These are phyloP conservation scores for Drosophila paracracens DNA, from an alignment of 2,888 invertebrate species.

Conservation along the genomic window DNA sequence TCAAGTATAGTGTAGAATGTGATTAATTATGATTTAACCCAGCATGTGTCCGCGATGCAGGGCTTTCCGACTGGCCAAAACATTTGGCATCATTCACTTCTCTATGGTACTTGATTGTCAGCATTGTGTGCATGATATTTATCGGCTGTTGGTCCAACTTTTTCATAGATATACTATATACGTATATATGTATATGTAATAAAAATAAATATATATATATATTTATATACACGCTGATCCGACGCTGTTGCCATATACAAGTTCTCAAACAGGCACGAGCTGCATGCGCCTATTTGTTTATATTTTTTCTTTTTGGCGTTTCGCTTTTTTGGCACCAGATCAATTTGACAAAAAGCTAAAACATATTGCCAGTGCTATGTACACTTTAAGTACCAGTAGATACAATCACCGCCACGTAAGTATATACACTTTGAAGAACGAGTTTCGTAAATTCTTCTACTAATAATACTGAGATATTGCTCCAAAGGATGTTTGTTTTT, in stretches of 20 bases:
- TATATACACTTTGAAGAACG: conserved; percentile 12
- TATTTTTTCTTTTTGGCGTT: conserved; percentile 49
- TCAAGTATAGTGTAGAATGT: conserved; percentile 22
- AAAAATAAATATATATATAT: conserved; percentile 5
- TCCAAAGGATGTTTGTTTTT: background rate
- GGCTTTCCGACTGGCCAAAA: conserved; percentile 28
- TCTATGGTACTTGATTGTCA: conserved; percentile 21
- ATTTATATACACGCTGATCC: conserved; percentile 31
- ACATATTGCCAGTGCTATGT: conserved; percentile 42
- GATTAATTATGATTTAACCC: conserved; percentile 72
- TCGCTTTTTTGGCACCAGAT: conserved; percentile 67
- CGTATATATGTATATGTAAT: conserved; percentile 1
- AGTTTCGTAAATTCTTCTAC: background rate
- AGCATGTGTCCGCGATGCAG: conserved; percentile 53
- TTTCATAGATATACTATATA: conserved; percentile 8
- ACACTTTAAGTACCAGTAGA: conserved; percentile 41
- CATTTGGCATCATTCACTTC: conserved; percentile 51
- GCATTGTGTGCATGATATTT: conserved; percentile 52
- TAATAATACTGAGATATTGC: background rate
- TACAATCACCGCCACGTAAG: conserved; percentile 13
- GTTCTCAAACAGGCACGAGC: conserved; percentile 50
- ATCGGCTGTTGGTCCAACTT: conserved; percentile 28
- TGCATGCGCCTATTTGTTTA: conserved; percentile 62
- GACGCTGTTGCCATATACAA: conserved; percentile 38
- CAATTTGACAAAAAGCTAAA: conserved; percentile 59